These are phyloP conservation scores for Simalia tracyae DNA, from an alignment of 2,797 vertebrate genomes.

Conservation along the genomic window DNA sequence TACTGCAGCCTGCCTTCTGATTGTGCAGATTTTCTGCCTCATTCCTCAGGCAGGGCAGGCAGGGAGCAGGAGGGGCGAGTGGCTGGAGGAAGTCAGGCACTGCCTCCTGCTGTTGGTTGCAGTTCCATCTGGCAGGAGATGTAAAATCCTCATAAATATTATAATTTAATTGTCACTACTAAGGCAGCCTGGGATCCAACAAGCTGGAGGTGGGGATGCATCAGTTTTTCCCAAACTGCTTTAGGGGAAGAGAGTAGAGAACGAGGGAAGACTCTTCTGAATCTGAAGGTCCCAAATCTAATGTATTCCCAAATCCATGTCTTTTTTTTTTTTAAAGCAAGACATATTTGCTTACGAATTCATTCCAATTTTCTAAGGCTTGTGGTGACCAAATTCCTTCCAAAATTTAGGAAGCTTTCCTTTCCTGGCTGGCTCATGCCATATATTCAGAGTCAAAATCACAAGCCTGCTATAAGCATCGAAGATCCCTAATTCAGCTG, in stretches of 20 bases:
- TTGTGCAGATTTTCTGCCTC: not conserved
- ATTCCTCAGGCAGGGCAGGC: not conserved
- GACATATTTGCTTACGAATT: not conserved
- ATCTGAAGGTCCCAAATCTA: not conserved
- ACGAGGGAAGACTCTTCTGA: not conserved
- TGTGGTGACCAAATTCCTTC: not conserved
- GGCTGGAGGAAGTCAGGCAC: slow-evolving; percentile 29
- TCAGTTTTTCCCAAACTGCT: not conserved
- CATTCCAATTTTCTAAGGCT: not conserved
- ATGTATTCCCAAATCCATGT: not conserved
- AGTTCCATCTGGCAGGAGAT: slow-evolving; percentile 66
- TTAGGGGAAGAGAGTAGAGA: not conserved
- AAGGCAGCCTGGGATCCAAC: slow-evolving; percentile 56
- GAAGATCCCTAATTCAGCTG: not conserved
- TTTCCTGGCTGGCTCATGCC: not conserved
- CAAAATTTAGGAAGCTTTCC: not conserved
- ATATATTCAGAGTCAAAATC: not conserved
- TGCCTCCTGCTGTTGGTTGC: slow-evolving; percentile 54
- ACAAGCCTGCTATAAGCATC: not conserved
- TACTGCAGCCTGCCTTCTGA: not conserved
- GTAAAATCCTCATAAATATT: slow-evolving; percentile 66
- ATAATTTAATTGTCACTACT: slow-evolving; percentile 63
- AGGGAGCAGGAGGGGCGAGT: not conserved
- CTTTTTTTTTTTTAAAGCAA: not conserved
- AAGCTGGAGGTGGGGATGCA: slow-evolving; percentile 21